Evolutionary conservation across 92 coral and sea anemone genomes (phyloP).

Genomic region (Epizoanthus scotinus): DNA sequence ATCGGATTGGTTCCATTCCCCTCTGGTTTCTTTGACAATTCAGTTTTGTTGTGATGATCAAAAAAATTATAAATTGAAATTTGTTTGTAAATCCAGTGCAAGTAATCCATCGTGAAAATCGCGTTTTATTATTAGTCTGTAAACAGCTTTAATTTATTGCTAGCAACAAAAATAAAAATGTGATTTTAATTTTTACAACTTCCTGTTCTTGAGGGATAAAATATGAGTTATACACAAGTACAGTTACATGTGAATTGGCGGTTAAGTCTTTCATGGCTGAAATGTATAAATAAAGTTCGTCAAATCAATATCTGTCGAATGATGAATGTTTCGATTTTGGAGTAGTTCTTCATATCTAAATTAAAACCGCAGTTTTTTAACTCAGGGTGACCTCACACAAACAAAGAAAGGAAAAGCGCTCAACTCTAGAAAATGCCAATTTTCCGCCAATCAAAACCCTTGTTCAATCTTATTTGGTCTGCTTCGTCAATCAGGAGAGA

Average conservation of each 20-base stretch:
- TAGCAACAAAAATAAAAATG: neutral
- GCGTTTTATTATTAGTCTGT: neutral
- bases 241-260: neutral
- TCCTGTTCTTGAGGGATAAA: slow-evolving; percentile 14
- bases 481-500: slow-evolving; percentile 50
- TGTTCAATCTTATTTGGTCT: slow-evolving; percentile 53
- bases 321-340: slow-evolving; percentile 27
- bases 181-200: slow-evolving; percentile 24
- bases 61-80: too few species aligned
- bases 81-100: too few species aligned
- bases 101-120: neutral
- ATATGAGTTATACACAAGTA: neutral
- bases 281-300: slow-evolving; percentile 15
- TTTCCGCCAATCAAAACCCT: slow-evolving; percentile 52
- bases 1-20: neutral
- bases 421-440: slow-evolving; percentile 51
- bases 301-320: slow-evolving; percentile 28
- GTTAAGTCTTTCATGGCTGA: slow-evolving; percentile 1
- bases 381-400: slow-evolving; percentile 55
- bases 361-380: slow-evolving; percentile 49
- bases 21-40: neutral
- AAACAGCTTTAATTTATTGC: neutral
- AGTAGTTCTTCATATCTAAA: slow-evolving; percentile 42
- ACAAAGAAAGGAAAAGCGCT: slow-evolving; percentile 64
- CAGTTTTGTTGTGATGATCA: slow-evolving; percentile 13